Evolutionary conservation across 2,797 vertebrate genomes (phyloP).

Genomic region (Vireo griseus): DNA sequence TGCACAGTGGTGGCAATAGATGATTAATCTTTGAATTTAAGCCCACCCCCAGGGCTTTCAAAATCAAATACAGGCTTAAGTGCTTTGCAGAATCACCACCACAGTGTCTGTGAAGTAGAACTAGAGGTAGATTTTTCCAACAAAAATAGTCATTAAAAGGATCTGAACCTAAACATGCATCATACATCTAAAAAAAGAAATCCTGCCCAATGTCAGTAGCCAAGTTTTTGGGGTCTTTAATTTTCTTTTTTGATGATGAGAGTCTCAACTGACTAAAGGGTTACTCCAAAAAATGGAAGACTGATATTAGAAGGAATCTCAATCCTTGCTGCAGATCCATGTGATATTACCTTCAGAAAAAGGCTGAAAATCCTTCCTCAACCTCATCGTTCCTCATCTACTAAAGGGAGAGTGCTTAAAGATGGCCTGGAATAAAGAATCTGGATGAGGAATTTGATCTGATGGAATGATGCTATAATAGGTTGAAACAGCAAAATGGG

Average conservation of each 20-base stretch:
- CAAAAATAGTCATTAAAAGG: not conserved
- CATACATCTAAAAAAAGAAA: not conserved
- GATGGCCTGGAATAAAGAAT: not conserved
- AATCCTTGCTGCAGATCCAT: not conserved
- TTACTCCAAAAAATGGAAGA: not conserved
- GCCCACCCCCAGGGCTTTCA: not conserved
- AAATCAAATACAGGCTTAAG: not conserved
- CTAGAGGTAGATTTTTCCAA: not conserved
- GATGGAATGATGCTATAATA: not conserved
- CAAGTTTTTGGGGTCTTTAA: not conserved
- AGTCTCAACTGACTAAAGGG: not conserved
- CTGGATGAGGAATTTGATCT: not conserved
- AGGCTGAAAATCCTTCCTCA: not conserved
- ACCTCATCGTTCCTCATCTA: not conserved
- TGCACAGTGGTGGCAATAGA: not conserved
- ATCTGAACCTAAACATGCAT: rapidly evolving
- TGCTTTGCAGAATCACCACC: not conserved
- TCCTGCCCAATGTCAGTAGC: not conserved
- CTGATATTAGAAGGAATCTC: not conserved
- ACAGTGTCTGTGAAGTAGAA: not conserved
- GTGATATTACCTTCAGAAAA: not conserved
- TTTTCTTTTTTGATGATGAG: not conserved
- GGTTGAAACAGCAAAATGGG: not conserved
- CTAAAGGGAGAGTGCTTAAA: not conserved
- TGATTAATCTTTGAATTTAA: not conserved